Conservation (phyloP, 2,113 vertebrate species). For the Noctilio leporinus region DNA sequence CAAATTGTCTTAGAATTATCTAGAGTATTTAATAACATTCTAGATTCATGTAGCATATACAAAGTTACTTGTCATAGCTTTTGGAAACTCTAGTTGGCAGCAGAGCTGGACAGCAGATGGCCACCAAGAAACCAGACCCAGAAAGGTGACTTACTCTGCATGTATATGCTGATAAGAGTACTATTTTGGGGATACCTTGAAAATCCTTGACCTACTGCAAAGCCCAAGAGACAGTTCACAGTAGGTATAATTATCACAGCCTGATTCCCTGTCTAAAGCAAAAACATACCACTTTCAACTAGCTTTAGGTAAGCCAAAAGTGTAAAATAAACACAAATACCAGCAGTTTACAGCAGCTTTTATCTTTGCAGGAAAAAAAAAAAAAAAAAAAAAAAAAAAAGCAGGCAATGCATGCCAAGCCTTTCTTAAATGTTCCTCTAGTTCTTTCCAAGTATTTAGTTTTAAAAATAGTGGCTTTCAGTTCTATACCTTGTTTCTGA, state of each 20-base stretch:
- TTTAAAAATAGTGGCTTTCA: background rate
- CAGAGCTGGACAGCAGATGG: constrained; percentile 25
- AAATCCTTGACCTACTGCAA: constrained; percentile 22
- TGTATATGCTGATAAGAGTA: background rate
- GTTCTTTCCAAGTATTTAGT: background rate
- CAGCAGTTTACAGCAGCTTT: background rate
- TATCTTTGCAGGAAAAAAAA: background rate
- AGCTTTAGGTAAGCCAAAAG: background rate
- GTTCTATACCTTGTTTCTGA: background rate
- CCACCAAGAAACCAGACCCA: background rate
- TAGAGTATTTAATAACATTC: background rate
- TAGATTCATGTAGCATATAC: background rate
- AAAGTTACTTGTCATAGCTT: background rate
- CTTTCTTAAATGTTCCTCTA: background rate
- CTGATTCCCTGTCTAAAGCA: background rate
- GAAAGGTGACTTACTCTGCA: constrained; percentile 16
- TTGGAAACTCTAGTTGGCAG: background rate
- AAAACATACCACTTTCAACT: background rate
- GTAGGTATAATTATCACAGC: background rate
- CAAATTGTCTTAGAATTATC: background rate
- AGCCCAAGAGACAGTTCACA: background rate
- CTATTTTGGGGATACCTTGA: background rate
- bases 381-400: background rate
- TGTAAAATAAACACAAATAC: background rate
- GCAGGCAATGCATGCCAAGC: background rate